phyloP scores from a whole-genome alignment of 2,888 invertebrate genomes.

The Eubasilissa splendida region DNA sequence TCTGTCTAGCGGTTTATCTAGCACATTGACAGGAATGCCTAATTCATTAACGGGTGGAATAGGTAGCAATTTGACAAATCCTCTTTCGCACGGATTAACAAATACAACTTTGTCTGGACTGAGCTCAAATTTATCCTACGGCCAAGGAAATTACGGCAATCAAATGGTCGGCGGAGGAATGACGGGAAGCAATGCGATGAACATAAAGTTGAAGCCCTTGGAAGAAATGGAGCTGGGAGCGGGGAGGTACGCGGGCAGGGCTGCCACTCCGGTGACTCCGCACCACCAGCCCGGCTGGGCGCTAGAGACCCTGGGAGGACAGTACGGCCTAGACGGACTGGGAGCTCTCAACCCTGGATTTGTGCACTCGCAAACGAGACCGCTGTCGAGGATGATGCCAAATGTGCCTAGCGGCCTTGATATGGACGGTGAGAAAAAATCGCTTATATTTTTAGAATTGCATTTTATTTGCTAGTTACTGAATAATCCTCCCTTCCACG shows the following conservation, averaged over 20 bases:
- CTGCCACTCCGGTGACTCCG: conserved; percentile 77
- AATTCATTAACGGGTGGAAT: conserved; percentile 68
- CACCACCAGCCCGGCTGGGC: conserved; percentile 75
- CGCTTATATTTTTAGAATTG: too few relatives aligned
- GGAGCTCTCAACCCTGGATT: conserved; percentile 72
- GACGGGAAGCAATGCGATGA: conserved; percentile 70
- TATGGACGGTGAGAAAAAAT: conserved; percentile 67
- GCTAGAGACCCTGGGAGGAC: conserved; percentile 76
- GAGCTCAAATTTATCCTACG: conserved; percentile 68
- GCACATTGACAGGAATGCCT: conserved; percentile 68
- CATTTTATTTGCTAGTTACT: too few relatives aligned
- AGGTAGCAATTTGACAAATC: conserved; percentile 62
- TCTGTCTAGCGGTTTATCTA: conserved; percentile 67
- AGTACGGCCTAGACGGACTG: conserved; percentile 73
- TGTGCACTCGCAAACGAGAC: conserved; percentile 74
- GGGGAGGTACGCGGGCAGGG: conserved; percentile 74
- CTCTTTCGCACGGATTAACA: conserved; percentile 66
- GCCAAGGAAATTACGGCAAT: conserved; percentile 76
- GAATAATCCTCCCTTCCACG: too few relatives aligned
- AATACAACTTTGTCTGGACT: conserved; percentile 68
- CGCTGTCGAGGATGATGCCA: conserved; percentile 72
- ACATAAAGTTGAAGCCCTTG: conserved; percentile 80
- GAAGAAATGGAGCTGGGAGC: conserved; percentile 81
- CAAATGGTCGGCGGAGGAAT: conserved; percentile 75
- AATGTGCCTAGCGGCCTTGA: conserved; percentile 65